Conservation (phyloP, 2,113 vertebrate genomes). For the Pungitius pungitius region DNA sequence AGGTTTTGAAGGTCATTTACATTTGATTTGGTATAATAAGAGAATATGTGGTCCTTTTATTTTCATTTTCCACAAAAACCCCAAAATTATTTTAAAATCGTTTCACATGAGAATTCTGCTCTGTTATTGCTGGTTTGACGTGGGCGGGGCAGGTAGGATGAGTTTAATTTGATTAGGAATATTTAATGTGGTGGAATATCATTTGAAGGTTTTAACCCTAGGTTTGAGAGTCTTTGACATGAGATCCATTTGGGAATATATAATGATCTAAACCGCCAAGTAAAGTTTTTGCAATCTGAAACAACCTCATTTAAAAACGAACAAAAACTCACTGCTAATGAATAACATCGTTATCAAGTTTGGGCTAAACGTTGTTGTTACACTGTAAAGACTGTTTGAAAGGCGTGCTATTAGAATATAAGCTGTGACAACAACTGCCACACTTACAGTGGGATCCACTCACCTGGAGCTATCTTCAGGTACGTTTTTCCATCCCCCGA, state of each 20-base stretch:
- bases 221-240: not conserved
- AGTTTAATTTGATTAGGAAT: not conserved
- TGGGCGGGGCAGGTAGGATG: not conserved
- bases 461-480: slow-evolving; percentile 76
- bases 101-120: not conserved
- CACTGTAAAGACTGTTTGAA: not conserved
- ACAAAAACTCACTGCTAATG: not conserved
- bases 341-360: not conserved
- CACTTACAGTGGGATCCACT: not conserved
- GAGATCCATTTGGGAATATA: too few species aligned
- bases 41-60: not conserved
- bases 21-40: too few species aligned
- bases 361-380: not conserved
- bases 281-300: not conserved
- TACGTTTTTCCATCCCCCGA: slow-evolving; percentile 70
- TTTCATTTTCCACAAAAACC: not conserved
- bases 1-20: not conserved
- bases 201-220: not conserved
- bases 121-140: not conserved
- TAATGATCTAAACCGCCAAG: not conserved
- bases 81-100: not conserved
- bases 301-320: not conserved
- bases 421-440: not conserved
- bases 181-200: not conserved
- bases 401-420: too few species aligned